A percentile compares a stretch with the other conserved stretches of the same genome.
These are phyloP conservation scores for Liparis tanakae DNA, from an alignment of 2,797 vertebrate genomes.

Conservation along the genomic window DNA sequence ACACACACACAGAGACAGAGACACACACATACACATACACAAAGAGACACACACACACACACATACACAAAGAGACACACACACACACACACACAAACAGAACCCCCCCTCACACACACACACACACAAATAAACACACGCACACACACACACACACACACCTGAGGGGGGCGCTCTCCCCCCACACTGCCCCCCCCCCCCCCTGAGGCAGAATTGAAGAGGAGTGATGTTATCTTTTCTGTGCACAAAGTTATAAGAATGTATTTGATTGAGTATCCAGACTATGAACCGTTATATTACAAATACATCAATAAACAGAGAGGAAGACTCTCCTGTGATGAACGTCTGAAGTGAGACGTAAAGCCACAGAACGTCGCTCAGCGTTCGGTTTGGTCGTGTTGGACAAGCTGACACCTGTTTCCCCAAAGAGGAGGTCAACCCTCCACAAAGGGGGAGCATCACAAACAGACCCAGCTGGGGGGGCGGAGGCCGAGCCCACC, in stretches of 20 bases:
- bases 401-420: slow-evolving; percentile 57
- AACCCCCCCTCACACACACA: too few species aligned
- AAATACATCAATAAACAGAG: not conserved
- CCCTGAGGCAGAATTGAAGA: not conserved
- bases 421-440: slow-evolving; percentile 44
- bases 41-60: too few species aligned
- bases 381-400: slow-evolving; percentile 7
- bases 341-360: not conserved
- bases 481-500: slow-evolving; percentile 51
- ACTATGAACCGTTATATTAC: not conserved
- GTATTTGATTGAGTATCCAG: not conserved
- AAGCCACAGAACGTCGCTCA: not conserved
- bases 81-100: too few species aligned
- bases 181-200: slow-evolving; percentile 1
- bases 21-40: too few species aligned
- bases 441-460: slow-evolving; percentile 41
- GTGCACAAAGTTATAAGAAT: not conserved
- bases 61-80: too few species aligned
- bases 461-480: slow-evolving; percentile 27
- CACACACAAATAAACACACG: too few species aligned
- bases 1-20: too few species aligned
- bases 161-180: slow-evolving; percentile 43
- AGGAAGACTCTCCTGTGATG: not conserved
- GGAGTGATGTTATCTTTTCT: not conserved
- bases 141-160: too few species aligned